Percentiles rank a stretch among this genome's conserved stretches.
These are phyloP conservation scores for Psophia crepitans DNA, from an alignment of 2,113 vertebrate genomes.

Conservation along the genomic window DNA sequence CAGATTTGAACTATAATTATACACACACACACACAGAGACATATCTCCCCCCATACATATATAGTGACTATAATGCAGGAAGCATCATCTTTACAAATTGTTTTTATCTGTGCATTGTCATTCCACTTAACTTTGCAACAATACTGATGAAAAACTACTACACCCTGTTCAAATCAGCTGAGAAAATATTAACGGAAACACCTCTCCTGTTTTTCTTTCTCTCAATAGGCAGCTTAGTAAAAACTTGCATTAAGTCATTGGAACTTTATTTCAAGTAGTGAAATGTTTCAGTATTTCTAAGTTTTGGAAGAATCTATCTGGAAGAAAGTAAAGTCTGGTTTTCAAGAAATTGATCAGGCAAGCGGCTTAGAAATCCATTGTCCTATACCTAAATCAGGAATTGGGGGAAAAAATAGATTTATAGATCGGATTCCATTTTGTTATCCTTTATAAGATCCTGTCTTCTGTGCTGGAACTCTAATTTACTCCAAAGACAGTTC, in stretches of 20 bases:
- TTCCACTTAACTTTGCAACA: slow-evolving; percentile 8
- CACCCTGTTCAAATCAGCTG: slow-evolving; percentile 28
- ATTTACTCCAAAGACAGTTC: not conserved
- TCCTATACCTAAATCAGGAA: not conserved
- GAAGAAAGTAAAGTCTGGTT: not conserved
- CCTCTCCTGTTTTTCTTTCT: not conserved
- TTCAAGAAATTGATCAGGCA: not conserved
- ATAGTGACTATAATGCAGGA: slow-evolving; percentile 21
- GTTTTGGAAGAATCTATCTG: not conserved
- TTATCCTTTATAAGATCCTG: not conserved
- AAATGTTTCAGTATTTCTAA: not conserved
- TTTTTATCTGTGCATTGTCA: slow-evolving; percentile 20
- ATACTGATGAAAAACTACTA: not conserved
- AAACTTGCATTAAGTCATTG: not conserved
- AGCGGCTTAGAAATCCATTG: not conserved
- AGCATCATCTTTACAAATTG: slow-evolving; percentile 22
- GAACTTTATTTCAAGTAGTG: not conserved
- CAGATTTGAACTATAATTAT: slow-evolving; percentile 8
- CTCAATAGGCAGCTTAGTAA: not conserved
- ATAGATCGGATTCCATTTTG: not conserved
- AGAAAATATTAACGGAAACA: not conserved
- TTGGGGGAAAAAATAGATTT: not conserved
- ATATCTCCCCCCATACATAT: not conserved
- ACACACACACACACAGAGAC: not conserved
- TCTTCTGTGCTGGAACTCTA: not conserved